Base-by-base conservation (phyloP, 1,140 invertebrate species). In the Bombus difficillimus region DNA sequence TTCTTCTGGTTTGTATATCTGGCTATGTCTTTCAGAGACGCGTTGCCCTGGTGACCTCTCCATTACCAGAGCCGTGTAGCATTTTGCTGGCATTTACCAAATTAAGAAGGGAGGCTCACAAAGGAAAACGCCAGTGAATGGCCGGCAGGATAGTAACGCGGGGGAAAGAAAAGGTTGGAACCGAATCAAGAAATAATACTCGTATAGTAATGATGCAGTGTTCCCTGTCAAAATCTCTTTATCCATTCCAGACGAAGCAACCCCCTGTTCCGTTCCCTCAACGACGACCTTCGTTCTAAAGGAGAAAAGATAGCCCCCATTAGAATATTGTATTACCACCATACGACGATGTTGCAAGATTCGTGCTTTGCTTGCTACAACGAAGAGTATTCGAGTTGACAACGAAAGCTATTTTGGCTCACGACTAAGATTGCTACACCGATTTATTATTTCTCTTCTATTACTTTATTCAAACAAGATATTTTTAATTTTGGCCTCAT, bases 21-120 rank as follows among this genome's bases (percentile, higher is more conserved):
- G 39, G 57, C 32, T 43, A 75, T 69, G 75, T 73, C 89, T 91
- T 85, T 90, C 75, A 84, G 86, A 83, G 37, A 69, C 18, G 13
- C 83, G 74, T 59, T 75, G n/a, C 71, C 73, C 68, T 34, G 71
- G 75, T 37, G 74, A 80, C 13, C 75, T 90, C 91, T 88, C 89
- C 80, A 86, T 91, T 91, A 88, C 84, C 81, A n/a, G 59, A 22
- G 73, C 62, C 81, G 86, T 86, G 87, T 89, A 91, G 85, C 92
- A 90, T 92, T 93, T 91, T 90, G 85, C 83, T 92, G 89, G 91
- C 89, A 93, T 93, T 93, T 92, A 92, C 89, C 84, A 93, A 93
- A 93, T 93, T 93, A 92, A 92, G 90, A 81, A 76, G 86, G 85
- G 86, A 86, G 82, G 76, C 80, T n/a, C 59, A 92, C 86, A 92